Evolutionary conservation across 2,113 vertebrate genomes (phyloP).

Genomic region (Poicephalus meyeri): DNA sequence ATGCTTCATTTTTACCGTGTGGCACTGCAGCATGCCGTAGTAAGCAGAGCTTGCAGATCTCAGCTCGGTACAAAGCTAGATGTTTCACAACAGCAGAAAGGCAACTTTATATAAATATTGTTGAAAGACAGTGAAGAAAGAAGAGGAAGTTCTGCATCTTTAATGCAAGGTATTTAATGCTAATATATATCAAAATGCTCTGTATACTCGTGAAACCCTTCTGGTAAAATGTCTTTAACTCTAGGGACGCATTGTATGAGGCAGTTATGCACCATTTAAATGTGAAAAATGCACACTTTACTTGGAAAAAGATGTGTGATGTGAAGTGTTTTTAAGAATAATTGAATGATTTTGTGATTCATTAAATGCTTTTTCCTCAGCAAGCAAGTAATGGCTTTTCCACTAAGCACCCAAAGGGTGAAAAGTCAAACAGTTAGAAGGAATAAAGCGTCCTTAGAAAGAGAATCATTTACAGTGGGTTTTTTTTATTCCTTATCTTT

Average conservation of each 20-base stretch:
- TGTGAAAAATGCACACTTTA: constrained; percentile 60
- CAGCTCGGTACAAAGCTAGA: neutral
- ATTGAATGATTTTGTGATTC: constrained; percentile 62
- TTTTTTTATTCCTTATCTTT: constrained; percentile 33
- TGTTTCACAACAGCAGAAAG: neutral
- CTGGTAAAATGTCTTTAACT: constrained; percentile 39
- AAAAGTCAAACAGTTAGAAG: constrained; percentile 43
- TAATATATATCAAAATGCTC: constrained; percentile 35
- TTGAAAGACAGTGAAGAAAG: constrained; percentile 55
- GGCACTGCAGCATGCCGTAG: neutral
- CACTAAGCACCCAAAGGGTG: constrained; percentile 14
- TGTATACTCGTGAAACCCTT: neutral
- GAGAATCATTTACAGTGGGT: neutral
- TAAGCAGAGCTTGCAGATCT: neutral
- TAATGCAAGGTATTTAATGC: constrained; percentile 12
- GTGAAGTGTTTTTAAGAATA: constrained; percentile 63
- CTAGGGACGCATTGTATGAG: constrained; percentile 18
- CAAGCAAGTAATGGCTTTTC: constrained; percentile 50
- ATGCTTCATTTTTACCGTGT: neutral
- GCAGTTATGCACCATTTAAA: constrained; percentile 60
- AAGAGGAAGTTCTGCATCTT: constrained; percentile 43
- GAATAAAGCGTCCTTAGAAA: neutral
- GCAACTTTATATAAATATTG: constrained; percentile 16
- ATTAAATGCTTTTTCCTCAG: constrained; percentile 61
- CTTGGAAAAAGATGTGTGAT: constrained; percentile 57